Evolutionary conservation across 2,888 invertebrate genomes (phyloP).

Genomic region (Vesta saturnalis): DNA sequence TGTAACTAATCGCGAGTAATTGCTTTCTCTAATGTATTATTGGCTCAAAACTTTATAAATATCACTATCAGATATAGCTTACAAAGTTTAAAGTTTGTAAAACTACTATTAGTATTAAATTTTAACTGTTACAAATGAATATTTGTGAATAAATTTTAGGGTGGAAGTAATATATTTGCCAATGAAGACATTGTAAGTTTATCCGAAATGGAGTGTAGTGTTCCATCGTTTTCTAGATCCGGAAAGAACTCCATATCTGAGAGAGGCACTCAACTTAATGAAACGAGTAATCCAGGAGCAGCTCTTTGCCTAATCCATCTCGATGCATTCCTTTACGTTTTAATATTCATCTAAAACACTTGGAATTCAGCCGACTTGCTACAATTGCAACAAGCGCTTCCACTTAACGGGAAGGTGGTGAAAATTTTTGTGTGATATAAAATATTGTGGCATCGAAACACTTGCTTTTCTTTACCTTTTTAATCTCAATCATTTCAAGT

Average conservation of each 20-base stretch:
- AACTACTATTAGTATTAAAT: neutral
- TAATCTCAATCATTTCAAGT: neutral
- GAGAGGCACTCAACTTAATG: slow-evolving; percentile 68
- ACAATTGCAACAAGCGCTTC: slow-evolving; percentile 60
- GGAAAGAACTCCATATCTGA: slow-evolving; percentile 59
- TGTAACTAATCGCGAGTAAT: slow-evolving; percentile 36
- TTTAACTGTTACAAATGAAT: slow-evolving; percentile 3
- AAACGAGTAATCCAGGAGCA: slow-evolving; percentile 66
- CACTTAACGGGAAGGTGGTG: slow-evolving; percentile 53
- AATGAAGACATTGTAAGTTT: slow-evolving; percentile 58
- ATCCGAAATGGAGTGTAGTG: slow-evolving; percentile 58
- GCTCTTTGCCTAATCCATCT: slow-evolving; percentile 62
- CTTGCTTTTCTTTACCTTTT: neutral
- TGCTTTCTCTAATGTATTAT: slow-evolving; percentile 35
- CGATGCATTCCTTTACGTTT: slow-evolving; percentile 62
- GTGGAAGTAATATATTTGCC: slow-evolving; percentile 30
- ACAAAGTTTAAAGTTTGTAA: neutral
- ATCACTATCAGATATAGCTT: slow-evolving; percentile 18
- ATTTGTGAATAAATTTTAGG: slow-evolving; percentile 4
- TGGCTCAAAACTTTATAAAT: slow-evolving; percentile 22
- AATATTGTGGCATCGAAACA: slow-evolving; percentile 27
- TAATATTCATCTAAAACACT: slow-evolving; percentile 61
- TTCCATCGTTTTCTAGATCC: slow-evolving; percentile 48
- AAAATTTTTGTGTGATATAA: slow-evolving; percentile 26
- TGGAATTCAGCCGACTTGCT: slow-evolving; percentile 56